A percentile compares a stretch with the other conserved stretches of the same genome.
Evolutionary conservation across 1,140 invertebrate genomes (phyloP).

Genomic region (Drepana arcuata): DNA sequence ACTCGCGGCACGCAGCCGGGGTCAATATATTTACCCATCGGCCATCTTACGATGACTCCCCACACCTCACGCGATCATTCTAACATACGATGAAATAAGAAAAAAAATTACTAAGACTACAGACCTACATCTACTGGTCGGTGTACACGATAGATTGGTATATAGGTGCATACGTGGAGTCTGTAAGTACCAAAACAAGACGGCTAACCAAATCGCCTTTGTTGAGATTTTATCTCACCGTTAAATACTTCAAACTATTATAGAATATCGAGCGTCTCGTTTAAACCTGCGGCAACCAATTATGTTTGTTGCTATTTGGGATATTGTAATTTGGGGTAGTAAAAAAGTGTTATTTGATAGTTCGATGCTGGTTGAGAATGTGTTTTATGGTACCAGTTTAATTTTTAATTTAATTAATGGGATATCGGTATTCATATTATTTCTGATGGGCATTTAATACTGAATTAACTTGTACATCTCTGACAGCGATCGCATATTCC

Average conservation of each 20-base stretch:
- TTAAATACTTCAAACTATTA: conserved; percentile 68
- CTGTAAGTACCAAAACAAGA: conserved; percentile 61
- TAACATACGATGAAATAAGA: conserved; percentile 1
- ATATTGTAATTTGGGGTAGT: conserved; percentile 25
- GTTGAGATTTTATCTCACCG: conserved; percentile 65
- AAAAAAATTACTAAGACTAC: conserved; percentile 10
- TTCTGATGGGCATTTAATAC: too few relatives aligned
- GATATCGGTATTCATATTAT: too few relatives aligned
- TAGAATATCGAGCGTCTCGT: conserved; percentile 49
- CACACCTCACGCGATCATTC: conserved; percentile 11
- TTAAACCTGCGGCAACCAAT: conserved; percentile 40
- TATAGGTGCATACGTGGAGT: conserved; percentile 52
- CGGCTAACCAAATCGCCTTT: conserved; percentile 63
- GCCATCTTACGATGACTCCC: conserved; percentile 34
- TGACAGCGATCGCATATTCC: too few relatives aligned
- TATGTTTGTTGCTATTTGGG: conserved; percentile 28
- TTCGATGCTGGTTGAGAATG: too few relatives aligned
- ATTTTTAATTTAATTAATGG: too few relatives aligned
- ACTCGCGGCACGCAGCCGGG: conserved; percentile 48
- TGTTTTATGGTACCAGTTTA: too few relatives aligned
- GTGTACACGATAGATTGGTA: conserved; percentile 32
- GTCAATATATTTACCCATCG: conserved; percentile 60
- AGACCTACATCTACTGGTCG: conserved; percentile 25
- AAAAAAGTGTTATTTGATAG: too few relatives aligned
- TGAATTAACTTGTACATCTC: too few relatives aligned